Evolutionary conservation across 1,140 invertebrate species (phyloP), one percentile per base, ranked within the genome.

Genomic region (Drosophila watanabei): DNA sequence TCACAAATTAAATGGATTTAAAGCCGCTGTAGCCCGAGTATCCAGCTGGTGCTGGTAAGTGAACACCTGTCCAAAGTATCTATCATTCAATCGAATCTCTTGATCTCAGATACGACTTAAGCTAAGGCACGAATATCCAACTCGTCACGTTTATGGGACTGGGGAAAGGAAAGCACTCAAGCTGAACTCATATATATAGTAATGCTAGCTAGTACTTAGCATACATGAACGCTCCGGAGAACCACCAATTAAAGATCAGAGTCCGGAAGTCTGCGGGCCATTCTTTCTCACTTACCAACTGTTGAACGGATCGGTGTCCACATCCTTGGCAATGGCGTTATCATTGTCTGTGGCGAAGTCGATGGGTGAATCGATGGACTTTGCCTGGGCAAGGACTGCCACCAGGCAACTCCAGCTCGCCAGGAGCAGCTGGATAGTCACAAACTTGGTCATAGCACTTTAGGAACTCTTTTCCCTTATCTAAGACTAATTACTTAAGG

Each of bases 271-370:
- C 68, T 33, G 37, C 14, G 24, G 48, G 3, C 28, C 28, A 35
- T 11, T 11, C 33, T 41, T 14, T 41, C 16, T 59, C 8, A 90
- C 86, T 90, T 90, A 90, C 86, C 86, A 90, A 49, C 82, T 72
- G 9, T 43, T 18, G 43, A 90, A 90, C 5, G 70, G 49, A 28
- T 80, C 75, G 10, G 18, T 24, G 43, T 75, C 75, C 39, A 52
- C 58, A 11, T 60, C 43, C 32, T 43, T 66, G 8, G 30, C 51
- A 65, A 90, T 75, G 11, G 62, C 48, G n/a, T 86, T 90, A 0
- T 48, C 39, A 33, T 48, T 73, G 14, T 78, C 71, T 1, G 59
- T 52, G 30, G 32, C 39, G n/a, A 56, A 65, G 14, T 84, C 82
- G 30, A 63, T 57, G 16, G 54, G 62, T 4, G 41, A 14, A 11